Conservation (phyloP, 2,888 invertebrate species). For the Mycalesis mineus region DNA sequence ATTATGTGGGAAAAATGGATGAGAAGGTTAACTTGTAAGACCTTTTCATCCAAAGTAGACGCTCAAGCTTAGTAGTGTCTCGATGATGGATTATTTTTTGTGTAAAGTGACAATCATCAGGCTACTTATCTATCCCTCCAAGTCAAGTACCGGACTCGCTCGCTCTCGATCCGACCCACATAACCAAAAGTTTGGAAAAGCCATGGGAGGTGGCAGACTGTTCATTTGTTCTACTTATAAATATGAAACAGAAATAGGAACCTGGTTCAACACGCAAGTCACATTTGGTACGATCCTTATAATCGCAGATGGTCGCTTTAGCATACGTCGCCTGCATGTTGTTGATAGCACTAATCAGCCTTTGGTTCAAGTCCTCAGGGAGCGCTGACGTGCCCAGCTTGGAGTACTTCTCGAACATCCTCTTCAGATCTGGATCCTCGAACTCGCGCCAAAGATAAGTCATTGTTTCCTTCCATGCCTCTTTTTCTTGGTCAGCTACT, state of each 20-base stretch:
- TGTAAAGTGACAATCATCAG: too few species aligned
- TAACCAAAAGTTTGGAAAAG: too few species aligned
- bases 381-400: slow-evolving; percentile 85
- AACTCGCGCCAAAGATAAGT: slow-evolving; percentile 86
- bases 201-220: too few species aligned
- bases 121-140: too few species aligned
- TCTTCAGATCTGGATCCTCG: slow-evolving; percentile 81
- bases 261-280: slow-evolving; percentile 86
- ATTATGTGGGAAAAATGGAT: too few species aligned
- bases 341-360: slow-evolving; percentile 79
- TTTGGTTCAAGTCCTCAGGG: slow-evolving; percentile 81
- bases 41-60: too few species aligned
- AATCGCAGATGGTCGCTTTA: slow-evolving; percentile 87
- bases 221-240: too few species aligned
- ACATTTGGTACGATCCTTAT: slow-evolving; percentile 80
- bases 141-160: too few species aligned
- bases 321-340: slow-evolving; percentile 87
- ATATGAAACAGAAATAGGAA: slow-evolving; percentile 36
- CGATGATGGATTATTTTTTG: too few species aligned
- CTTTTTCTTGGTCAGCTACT: slow-evolving; percentile 77
- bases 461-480: slow-evolving; percentile 81
- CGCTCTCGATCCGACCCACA: too few species aligned
- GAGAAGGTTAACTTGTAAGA: too few species aligned
- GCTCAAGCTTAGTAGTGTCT: too few species aligned
- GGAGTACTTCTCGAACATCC: slow-evolving; percentile 86